Evolutionary conservation across 2,113 vertebrate species (phyloP).

Genomic region (Natator depressus): DNA sequence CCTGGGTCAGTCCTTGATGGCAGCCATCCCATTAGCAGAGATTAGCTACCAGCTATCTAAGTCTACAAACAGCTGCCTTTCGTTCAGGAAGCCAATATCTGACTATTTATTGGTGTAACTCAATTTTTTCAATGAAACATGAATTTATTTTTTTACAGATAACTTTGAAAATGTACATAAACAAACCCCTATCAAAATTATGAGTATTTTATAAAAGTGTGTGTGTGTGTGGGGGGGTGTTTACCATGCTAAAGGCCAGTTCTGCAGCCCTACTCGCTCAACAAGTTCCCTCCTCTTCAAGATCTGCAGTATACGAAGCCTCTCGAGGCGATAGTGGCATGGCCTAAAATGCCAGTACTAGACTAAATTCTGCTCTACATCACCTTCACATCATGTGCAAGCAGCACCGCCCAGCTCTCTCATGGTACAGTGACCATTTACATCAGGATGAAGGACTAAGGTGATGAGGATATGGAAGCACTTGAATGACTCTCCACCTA

Average conservation of each 20-base stretch:
- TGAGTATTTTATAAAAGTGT: not conserved
- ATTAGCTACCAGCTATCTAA: not conserved
- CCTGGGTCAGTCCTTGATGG: not conserved
- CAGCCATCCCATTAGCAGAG: not conserved
- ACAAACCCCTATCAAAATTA: not conserved
- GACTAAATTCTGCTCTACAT: not conserved
- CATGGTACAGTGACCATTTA: not conserved
- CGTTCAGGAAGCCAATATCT: not conserved
- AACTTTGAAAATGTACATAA: not conserved
- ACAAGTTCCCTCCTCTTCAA: not conserved
- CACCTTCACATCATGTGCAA: not conserved
- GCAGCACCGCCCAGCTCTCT: not conserved
- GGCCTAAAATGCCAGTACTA: not conserved
- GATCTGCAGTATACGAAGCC: not conserved
- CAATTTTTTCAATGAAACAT: not conserved
- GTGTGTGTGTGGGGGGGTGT: no score
- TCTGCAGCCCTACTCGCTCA: not conserved
- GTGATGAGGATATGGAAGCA: not conserved
- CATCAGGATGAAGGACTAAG: not conserved
- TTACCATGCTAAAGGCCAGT: not conserved
- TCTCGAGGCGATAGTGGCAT: not conserved
- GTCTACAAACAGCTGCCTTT: not conserved
- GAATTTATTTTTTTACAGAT: not conserved
- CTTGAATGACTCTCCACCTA: not conserved
- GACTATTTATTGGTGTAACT: not conserved